Base-by-base conservation (phyloP, 2,797 vertebrate species). In the Neostethus bicornis region DNA sequence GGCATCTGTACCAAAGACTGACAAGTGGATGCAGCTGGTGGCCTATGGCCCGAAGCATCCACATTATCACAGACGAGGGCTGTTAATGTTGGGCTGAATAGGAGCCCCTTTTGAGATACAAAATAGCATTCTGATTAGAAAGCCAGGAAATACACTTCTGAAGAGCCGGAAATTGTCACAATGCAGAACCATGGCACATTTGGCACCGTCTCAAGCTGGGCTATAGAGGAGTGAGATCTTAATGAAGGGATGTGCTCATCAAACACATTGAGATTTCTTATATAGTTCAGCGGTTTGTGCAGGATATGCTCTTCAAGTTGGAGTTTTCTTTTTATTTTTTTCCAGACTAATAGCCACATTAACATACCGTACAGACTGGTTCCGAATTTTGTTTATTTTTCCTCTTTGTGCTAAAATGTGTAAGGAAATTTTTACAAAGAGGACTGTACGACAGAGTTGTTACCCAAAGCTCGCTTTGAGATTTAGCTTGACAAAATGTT, bases 101-200 rank as follows among this genome's bases (percentile, higher is more conserved):
- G 80, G 87, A 89, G 84, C 88, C 79, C 86, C 88, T 90, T 90
- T 87, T 80, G 87, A 87, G 87, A 87, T 81, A 87, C 85, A 91
- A 90, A 92, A 92, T 92, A 91, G 86, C 81, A 85, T 88, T 89
- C 91, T 92, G 91, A 92, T 92, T 92, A 92, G 90, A 90, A 89
- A 89, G 87, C 83, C 91, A 91, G 91, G 91, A 91, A 91, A 91
- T 86, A 87, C 85, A 88, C 86, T 83, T 86, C 73, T 91, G 83
- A 84, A 91, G 90, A 89, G 89, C 89, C 90, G 91, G 91, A 92
- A 91, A 92, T 91, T 89, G 87, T 86, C 88, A 91, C 85, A 88
- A 90, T 91, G 87, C 84, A 79, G 87, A 89, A 82, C 82, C 81
- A 68, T 55, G 74, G 81, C 80, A 81, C 85, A 88, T 89, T 90